Base-by-base conservation (phyloP, 2,888 invertebrate species). In the Pycnomerus fuliginosus region DNA sequence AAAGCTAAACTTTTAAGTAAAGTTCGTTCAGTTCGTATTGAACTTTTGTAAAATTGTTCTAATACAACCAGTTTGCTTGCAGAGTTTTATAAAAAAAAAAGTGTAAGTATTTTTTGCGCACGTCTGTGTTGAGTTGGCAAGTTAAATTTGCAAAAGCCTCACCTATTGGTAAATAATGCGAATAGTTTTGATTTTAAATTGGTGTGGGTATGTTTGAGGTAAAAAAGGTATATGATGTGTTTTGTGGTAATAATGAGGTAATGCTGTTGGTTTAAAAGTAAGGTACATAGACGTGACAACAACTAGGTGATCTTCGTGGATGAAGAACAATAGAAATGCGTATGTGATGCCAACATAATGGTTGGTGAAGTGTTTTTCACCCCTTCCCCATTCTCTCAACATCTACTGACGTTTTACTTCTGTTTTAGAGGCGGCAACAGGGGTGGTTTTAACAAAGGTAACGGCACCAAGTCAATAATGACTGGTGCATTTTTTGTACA, bases 381-480 rank as follows among this genome's bases (percentile, higher is more conserved):
- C 65, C 68, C 72, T 25, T 70, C 73, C 76, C 74, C 76, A 69
- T 76, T 49, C 75, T 71, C 77, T 79, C 80, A 77, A 78, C 67
- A 65, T 10, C 80, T 82, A 84, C 84, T 84, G 84, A 84, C 83
- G 79, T 55, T 80, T 80, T 83, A 80, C 83, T 83, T 87, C 80
- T 87, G 86, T 87, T 88, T 85, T 87, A 87, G 90, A 87, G 82
- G 83, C 82, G 90, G 90, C 86, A 88, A 90, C 87, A 84, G 85
- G 86, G 90, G 90, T 87, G 90, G 89, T 90, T 90, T 80, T 89
- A 90, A 88, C 82, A 91, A 91, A 91, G 91, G 91, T 91, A 91
- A 91, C 87, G 77, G 80, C 85, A 85, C 84, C 85, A 80, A 82
- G 79, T 80, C 80, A 36, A 15, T n/a, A 33, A 76, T 77, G 76